Conservation (phyloP, 2,888 invertebrate species). For the Lasius fuliginosus region DNA sequence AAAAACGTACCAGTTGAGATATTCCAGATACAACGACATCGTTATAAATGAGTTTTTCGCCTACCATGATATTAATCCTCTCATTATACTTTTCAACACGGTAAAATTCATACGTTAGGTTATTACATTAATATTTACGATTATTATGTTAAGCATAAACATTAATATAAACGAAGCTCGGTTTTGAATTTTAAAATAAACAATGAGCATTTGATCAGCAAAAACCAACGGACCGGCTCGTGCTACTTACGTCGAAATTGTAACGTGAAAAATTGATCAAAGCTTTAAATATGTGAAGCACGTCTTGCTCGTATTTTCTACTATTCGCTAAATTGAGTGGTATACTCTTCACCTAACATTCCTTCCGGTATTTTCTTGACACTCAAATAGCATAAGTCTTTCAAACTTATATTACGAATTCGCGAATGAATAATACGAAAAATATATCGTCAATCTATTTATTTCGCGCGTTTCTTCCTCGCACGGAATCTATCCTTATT, state of each 20-base stretch:
- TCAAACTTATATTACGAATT: neutral
- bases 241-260: slow-evolving; percentile 22
- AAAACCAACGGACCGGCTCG: neutral
- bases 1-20: slow-evolving; percentile 63
- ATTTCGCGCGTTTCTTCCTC: neutral
- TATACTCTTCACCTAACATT: slow-evolving; percentile 22
- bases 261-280: slow-evolving; percentile 46
- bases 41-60: slow-evolving; percentile 59
- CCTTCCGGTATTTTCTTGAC: neutral
- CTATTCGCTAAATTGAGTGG: slow-evolving; percentile 37
- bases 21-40: slow-evolving; percentile 61
- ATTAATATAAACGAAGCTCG: slow-evolving; percentile 30
- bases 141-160: neutral
- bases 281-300: slow-evolving; percentile 33
- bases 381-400: neutral
- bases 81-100: slow-evolving; percentile 29
- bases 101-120: neutral
- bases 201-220: slow-evolving; percentile 2
- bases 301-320: slow-evolving; percentile 36
- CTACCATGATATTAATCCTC: slow-evolving; percentile 60
- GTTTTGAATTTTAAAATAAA: neutral
- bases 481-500: neutral
- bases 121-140: slow-evolving; percentile 11
- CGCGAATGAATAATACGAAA: neutral
- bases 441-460: slow-evolving; percentile 9